Evolutionary conservation across 2,888 invertebrate genomes (phyloP), one percentile per base, ranked within the genome.

Genomic region (Crossocerus cetratus): DNA sequence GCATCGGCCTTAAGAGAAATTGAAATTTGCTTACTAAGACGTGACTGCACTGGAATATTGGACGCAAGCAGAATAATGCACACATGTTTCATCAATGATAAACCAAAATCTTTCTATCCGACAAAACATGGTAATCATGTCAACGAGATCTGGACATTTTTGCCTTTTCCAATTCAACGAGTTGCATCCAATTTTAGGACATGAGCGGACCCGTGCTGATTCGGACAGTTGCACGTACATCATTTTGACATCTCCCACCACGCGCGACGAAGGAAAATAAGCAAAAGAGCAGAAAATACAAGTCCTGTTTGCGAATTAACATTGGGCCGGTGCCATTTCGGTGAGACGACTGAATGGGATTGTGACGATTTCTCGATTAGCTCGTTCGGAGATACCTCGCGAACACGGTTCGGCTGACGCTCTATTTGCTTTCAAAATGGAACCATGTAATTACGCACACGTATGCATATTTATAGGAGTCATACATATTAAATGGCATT

Each of bases 291-390:
- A 72, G 70, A 72, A 81, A 72, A 81, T 78, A 78, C 65, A 16
- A 49, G 16, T 16, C 13, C 49, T 32, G 32, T 8, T 32, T 32
- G 16, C 49, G 13, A 49, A 56, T 18, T 54, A 14, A 54, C 62
- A 43, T 60, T 66, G 65, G 64, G 58, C 67, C 67, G 64, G 63
- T 68, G 72, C 80, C 80, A 74, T 64, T 61, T 59, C 61, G 72
- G 20, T 70, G 77, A 77, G 63, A 74, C 58, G 65, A 56, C 65
- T 56, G 59, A 80, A 77, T 73, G 67, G 71, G 64, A 72, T 67
- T 60, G 57, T 66, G 80, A 74, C 74, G 72, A 74, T 77, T 73
- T 63, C 67, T 73, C 79, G 80, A 78, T 77, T 72, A 61, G 69
- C 63, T 20, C 66, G 69, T 60, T 20, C 66, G 67, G 69, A 72